These are phyloP conservation scores for Octomys mimax DNA, from an alignment of 2,797 vertebrate species.

Conservation along the genomic window DNA sequence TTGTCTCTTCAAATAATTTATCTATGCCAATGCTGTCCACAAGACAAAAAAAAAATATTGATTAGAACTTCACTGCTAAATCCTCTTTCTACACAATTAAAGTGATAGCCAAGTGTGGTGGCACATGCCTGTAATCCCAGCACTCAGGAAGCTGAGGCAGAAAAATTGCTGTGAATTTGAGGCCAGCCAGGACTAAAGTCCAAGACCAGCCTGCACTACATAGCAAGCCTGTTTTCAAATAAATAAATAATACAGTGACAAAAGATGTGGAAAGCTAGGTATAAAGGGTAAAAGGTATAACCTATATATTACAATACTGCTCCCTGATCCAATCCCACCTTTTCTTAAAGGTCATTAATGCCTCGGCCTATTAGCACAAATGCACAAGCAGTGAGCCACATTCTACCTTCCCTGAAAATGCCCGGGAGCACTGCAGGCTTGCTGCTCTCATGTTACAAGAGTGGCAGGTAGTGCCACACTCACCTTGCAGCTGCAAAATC, in stretches of 20 bases:
- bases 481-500: background rate
- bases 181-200: background rate
- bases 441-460: background rate
- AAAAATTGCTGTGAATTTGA: background rate
- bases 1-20: constrained; percentile 8
- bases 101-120: background rate
- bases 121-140: background rate
- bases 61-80: background rate
- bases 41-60: background rate
- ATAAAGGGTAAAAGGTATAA: background rate
- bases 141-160: background rate
- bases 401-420: background rate
- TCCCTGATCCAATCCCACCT: background rate
- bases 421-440: background rate
- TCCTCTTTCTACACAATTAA: background rate
- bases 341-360: background rate
- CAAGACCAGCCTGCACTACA: background rate
- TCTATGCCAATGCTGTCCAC: background rate
- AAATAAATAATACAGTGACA: background rate
- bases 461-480: background rate
- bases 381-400: no score
- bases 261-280: background rate
- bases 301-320: background rate
- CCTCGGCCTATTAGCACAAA: background rate
- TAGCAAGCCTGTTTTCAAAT: background rate